These are phyloP conservation scores for Macrochelys suwanniensis DNA, from an alignment of 2,797 vertebrate genomes.

Conservation along the genomic window DNA sequence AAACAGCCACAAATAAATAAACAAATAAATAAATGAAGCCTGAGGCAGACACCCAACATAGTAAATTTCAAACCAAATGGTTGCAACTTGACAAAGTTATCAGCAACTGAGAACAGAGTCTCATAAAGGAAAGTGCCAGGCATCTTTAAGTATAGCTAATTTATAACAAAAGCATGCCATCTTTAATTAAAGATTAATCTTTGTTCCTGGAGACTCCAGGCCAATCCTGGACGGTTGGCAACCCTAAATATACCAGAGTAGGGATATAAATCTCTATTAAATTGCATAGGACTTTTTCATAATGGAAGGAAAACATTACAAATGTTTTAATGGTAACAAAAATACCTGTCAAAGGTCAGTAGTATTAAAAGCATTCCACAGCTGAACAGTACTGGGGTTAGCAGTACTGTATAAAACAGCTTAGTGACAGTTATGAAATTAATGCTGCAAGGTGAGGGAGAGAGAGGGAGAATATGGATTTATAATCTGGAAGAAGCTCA, in stretches of 20 bases:
- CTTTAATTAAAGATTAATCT: too few relatives aligned
- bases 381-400: background rate
- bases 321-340: background rate
- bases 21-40: background rate
- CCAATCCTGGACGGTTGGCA: too few relatives aligned
- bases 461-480: background rate
- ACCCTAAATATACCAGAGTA: background rate
- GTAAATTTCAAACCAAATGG: background rate
- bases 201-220: too few relatives aligned
- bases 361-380: background rate
- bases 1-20: too few relatives aligned
- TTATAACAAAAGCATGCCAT: too few relatives aligned
- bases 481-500: background rate
- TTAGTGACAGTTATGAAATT: background rate
- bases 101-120: background rate
- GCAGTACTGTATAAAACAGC: background rate
- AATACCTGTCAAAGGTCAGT: background rate
- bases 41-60: background rate
- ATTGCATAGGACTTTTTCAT: background rate
- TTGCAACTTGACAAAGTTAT: background rate
- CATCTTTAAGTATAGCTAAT: too few relatives aligned
- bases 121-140: background rate
- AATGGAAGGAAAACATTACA: background rate
- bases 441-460: background rate
- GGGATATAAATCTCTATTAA: background rate